Base-by-base conservation (phyloP, 1,140 invertebrate genomes). In the Nasonia longicornis region DNA sequence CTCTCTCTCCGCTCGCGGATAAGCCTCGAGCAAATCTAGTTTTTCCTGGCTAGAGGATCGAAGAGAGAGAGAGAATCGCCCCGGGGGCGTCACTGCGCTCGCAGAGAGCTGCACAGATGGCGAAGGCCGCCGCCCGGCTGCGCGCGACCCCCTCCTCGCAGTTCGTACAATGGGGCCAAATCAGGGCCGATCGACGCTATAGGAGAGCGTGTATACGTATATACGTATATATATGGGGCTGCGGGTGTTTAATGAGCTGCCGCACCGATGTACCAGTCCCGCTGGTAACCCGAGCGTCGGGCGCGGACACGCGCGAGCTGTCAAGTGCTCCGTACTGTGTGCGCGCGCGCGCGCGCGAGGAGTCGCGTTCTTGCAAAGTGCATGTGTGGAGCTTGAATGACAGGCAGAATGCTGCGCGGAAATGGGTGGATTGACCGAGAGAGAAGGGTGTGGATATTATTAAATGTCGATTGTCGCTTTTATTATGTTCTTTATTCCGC, bases 201-300 rank as follows among this genome's bases (percentile, higher is more conserved):
- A 77, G 77, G 82, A 38, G 38, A 8, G 38, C 20, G 3, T 48
- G 14, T 48, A 14, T 48, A 48, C 10, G 45, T 48, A 16, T 48
- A 16, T 20, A 16, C n/a, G n/a, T 26, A 26, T 26, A 26, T 58
- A 58, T 58, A n/a, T 58, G 86, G 85, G 86, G 84, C 87, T 88
- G 89, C 88, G 89, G 89, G 89, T 89, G 89, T 90, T 90, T 90
- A 90, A 90, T 90, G 89, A 90, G 89, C 88, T 89, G 87, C 87
- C 86, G 85, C 64, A n/a, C 52, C 52, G 52, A 58, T 58, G 16
- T 58, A 58, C 20, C 20, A 52, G 48, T 58, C 6, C 4, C 11
- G 16, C 48, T 52, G 48, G 52, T 58, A 58, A 58, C 52, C 6
- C 52, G 52, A 58, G 52, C 52, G 48, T 16, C 16, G 48, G 48